Conservation (phyloP, 53 echinoderm and acorn worm species). For the Actinopyga echinites region DNA sequence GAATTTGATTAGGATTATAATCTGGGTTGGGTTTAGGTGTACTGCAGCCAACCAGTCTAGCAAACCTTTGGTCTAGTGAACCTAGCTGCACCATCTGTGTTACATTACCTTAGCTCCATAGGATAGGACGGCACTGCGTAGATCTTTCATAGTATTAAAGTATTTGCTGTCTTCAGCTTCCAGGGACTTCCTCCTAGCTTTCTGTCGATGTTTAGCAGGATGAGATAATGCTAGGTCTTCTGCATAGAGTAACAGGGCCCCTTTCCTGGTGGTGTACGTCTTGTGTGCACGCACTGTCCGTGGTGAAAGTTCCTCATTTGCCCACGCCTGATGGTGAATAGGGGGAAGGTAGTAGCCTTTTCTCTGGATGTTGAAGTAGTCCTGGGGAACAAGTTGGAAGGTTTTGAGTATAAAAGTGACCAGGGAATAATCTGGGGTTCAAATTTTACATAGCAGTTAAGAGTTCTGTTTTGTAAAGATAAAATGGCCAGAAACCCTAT, state of each 20-base stretch:
- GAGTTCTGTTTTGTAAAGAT: too few species aligned
- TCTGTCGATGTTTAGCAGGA: not conserved
- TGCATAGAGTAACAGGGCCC: slow-evolving; percentile 88
- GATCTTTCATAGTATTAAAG: slow-evolving; percentile 85
- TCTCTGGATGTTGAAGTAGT: slow-evolving; percentile 87
- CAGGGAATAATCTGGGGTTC: not conserved
- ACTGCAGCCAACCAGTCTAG: not conserved
- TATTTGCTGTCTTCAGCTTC: slow-evolving; percentile 86
- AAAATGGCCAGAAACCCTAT: too few species aligned
- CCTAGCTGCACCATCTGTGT: not conserved
- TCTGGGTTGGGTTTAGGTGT: too few species aligned
- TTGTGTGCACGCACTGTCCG: slow-evolving; percentile 78
- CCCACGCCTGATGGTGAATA: slow-evolving; percentile 80
- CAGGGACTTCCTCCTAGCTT: slow-evolving; percentile 50
- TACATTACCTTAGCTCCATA: slow-evolving; percentile 88
- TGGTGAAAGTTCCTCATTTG: slow-evolving; percentile 55
- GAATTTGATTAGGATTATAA: not conserved
- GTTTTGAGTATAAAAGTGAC: not conserved
- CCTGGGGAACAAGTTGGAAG: slow-evolving; percentile 43
- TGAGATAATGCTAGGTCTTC: slow-evolving; percentile 81
- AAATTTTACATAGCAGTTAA: too few species aligned
- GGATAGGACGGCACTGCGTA: slow-evolving; percentile 88
- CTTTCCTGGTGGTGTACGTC: slow-evolving; percentile 96
- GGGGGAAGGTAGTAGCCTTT: slow-evolving; percentile 89
- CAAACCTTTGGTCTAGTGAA: not conserved